phyloP scores from a whole-genome alignment of 1,140 invertebrate species.

The Anoplophora glabripennis region DNA sequence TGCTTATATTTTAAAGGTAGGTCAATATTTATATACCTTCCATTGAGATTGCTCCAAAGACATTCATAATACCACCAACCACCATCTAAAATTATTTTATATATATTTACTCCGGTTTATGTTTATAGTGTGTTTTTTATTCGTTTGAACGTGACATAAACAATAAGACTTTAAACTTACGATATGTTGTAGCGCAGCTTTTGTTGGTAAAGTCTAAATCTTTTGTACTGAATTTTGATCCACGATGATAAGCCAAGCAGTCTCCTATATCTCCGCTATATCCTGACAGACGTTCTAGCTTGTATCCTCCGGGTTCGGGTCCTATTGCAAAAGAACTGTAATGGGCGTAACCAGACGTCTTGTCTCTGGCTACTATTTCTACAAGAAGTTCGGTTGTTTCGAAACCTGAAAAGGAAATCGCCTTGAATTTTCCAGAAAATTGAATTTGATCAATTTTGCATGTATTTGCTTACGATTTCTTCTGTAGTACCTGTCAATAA shows the following conservation, averaged over 20 bases:
- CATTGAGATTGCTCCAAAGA: conserved; percentile 60
- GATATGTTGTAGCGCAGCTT: background rate
- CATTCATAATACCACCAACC: conserved; percentile 70
- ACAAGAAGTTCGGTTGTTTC: background rate
- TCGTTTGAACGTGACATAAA: too few species aligned
- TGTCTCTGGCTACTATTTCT: background rate
- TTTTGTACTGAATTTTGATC: background rate
- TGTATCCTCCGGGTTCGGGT: background rate
- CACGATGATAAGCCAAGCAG: background rate
- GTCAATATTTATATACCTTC: conserved; percentile 56
- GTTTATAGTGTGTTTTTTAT: too few species aligned
- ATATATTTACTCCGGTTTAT: too few species aligned
- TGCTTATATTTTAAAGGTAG: conserved; percentile 52
- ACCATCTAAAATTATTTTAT: conserved; percentile 52
- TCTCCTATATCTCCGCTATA: background rate
- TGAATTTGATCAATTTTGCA: too few species aligned
- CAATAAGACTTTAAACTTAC: too few species aligned
- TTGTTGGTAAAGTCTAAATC: background rate
- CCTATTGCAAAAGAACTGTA: background rate
- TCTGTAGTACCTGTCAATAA: conserved; percentile 40
- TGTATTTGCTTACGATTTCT: too few species aligned
- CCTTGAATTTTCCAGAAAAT: too few species aligned
- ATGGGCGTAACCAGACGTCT: background rate
- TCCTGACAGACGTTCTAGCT: background rate
- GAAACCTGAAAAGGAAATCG: background rate